Evolutionary conservation across 2,888 invertebrate genomes (phyloP).

Genomic region (Neocrepidodera transversa): DNA sequence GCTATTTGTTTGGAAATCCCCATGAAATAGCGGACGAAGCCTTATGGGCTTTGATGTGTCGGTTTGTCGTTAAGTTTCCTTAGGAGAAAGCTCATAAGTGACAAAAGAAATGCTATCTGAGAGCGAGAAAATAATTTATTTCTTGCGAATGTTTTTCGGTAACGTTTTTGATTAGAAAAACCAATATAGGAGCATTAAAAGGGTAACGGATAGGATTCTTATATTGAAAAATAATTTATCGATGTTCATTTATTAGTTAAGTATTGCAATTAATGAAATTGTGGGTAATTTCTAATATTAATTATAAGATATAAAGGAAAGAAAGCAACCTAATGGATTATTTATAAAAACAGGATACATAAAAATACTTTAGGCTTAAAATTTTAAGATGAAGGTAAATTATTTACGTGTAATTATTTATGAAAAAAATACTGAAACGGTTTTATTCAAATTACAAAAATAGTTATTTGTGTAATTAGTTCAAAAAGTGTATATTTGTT

Average conservation of each 20-base stretch:
- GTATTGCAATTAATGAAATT: too few relatives aligned
- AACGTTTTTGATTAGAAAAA: neutral
- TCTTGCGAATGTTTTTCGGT: conserved; percentile 7
- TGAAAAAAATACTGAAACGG: too few relatives aligned
- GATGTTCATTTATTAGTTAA: neutral
- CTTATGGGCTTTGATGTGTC: conserved; percentile 34
- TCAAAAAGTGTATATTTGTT: too few relatives aligned
- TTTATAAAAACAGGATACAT: too few relatives aligned
- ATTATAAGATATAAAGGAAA: too few relatives aligned
- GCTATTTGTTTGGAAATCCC: conserved; percentile 53
- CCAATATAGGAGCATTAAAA: neutral
- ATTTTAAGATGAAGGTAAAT: too few relatives aligned
- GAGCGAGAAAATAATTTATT: conserved; percentile 17
- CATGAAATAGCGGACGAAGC: conserved; percentile 51
- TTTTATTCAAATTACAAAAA: too few relatives aligned
- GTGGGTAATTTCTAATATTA: too few relatives aligned
- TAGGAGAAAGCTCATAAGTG: conserved; percentile 22
- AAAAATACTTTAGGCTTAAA: too few relatives aligned
- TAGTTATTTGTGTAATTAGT: too few relatives aligned
- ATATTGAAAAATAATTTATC: neutral
- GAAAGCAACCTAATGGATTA: too few relatives aligned
- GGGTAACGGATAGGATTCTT: neutral
- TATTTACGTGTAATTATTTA: too few relatives aligned
- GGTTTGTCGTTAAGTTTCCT: conserved; percentile 29
- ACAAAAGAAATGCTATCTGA: conserved; percentile 15